Percentiles rank a stretch among this genome's conserved stretches.
Conservation (phyloP, 2,797 vertebrate species). For the Thamnophis elegans region DNA sequence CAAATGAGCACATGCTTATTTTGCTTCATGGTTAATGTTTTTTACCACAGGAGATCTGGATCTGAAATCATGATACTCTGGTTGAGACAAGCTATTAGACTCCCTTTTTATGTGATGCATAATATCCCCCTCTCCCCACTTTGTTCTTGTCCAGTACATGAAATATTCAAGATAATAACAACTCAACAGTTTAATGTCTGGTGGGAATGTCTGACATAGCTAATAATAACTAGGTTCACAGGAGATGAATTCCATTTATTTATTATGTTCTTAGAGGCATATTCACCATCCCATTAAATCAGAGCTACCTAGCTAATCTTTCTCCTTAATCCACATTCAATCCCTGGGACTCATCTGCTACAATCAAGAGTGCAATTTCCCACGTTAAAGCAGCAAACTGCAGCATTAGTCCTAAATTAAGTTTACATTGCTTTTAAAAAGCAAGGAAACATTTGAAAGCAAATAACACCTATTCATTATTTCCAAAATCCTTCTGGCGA, state of each 20-base stretch:
- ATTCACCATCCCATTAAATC: not conserved
- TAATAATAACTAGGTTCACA: conserved; percentile 47
- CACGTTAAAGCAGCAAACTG: not conserved
- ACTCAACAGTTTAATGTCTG: conserved; percentile 30
- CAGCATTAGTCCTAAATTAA: not conserved
- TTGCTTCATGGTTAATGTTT: not conserved
- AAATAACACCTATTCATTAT: too few relatives aligned
- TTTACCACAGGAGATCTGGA: not conserved
- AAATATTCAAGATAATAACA: conserved; percentile 49
- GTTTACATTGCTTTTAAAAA: not conserved
- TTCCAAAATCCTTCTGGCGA: not conserved
- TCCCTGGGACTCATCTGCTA: not conserved
- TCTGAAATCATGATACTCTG: conserved; percentile 4
- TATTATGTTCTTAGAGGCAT: conserved; percentile 25
- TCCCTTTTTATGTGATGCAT: conserved; percentile 11
- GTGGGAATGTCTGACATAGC: conserved; percentile 37
- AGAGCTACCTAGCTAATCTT: not conserved
- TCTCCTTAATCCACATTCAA: not conserved
- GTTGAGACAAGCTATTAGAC: not conserved
- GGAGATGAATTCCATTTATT: conserved; percentile 22
- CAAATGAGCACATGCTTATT: not conserved
- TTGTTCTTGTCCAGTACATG: not conserved
- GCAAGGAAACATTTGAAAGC: not conserved
- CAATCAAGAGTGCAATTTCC: not conserved
- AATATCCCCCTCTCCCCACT: not conserved